Conservation (phyloP, 2,797 vertebrate genomes). For the Sebastolobus alascanus region DNA sequence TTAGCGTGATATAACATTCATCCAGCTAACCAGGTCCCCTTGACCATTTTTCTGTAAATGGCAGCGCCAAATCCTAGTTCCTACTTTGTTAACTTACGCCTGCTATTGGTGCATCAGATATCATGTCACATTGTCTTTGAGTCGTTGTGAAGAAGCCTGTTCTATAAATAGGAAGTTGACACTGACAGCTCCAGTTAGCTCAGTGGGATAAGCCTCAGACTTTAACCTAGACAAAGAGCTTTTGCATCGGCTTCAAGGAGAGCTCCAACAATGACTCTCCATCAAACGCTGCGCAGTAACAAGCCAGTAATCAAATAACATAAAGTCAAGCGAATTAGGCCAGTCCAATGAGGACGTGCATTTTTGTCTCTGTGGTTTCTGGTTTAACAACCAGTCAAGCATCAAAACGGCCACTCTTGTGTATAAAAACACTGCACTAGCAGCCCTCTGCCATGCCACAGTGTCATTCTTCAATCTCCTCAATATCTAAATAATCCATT, state of each 20-base stretch:
- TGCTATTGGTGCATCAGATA: constrained; percentile 62
- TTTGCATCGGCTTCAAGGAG: constrained; percentile 60
- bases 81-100: constrained; percentile 32
- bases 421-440: not conserved
- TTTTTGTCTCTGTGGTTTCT: constrained; percentile 27
- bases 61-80: constrained; percentile 4
- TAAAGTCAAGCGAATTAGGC: constrained; percentile 44
- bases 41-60: not conserved
- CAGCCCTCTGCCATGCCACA: not conserved
- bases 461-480: constrained; percentile 28
- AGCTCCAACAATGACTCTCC: constrained; percentile 39
- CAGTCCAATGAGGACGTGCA: constrained; percentile 39
- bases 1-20: not conserved
- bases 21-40: not conserved
- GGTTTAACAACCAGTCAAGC: constrained; percentile 20
- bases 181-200: constrained; percentile 79
- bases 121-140: constrained; percentile 71
- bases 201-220: constrained; percentile 72
- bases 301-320: constrained; percentile 69
- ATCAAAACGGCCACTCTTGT: constrained; percentile 19
- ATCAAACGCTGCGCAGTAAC: constrained; percentile 48
- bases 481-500: constrained; percentile 58
- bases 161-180: constrained; percentile 81
- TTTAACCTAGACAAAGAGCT: constrained; percentile 72
- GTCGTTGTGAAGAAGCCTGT: constrained; percentile 65